Base-by-base conservation (phyloP, 2,113 vertebrate genomes). In the Strigops habroptila region DNA sequence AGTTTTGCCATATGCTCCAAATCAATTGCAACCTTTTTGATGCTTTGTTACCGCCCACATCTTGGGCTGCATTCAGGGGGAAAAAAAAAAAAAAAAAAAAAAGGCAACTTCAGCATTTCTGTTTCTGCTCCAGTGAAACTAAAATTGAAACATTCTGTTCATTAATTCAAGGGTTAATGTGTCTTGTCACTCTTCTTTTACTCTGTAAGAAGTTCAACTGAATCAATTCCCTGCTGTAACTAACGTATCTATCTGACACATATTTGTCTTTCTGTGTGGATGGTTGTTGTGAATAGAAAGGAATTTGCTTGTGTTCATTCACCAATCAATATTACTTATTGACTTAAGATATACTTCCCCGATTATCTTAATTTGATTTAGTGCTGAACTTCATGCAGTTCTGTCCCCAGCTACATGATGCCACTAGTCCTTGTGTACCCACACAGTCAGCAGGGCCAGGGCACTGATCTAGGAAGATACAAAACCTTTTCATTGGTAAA, bases 1-100 rank as follows among this genome's bases (percentile, higher is more conserved):
- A 52, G 24, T 81, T 95, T 97, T 88, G 41, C 94, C 96, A 96
- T 96, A 96, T 96, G 96, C 94, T 96, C 90, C 74, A 93, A 91
- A 96, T 95, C 88, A 95, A 44, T 77, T 68, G 89, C 75, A 93
- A 95, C 60, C 41, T 94, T 96, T 95, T 62, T 78, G 78, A 90
- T 96, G 83, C 81, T 91, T 94, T 96, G 83, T 85, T 71, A 93
- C 89, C 2, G 21, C 74, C 89, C 55, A 77, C 46, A 92, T 86
- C 33, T 94, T 96, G 94, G 89, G 68, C 82, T 92, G 62, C 30
- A 83, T 77, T 92, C 41, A 95, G n/a, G n/a, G n/a, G n/a, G n/a
- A 85, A 84, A 63, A 59, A 71, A 49, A 39, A 41, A 35, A 52
- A 22, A 11, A 25, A 60, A 73, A 52, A 75, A n/a, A 30, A 69